Conservation (phyloP, 2,888 invertebrate species). For the Leptinotarsa haldemani region DNA sequence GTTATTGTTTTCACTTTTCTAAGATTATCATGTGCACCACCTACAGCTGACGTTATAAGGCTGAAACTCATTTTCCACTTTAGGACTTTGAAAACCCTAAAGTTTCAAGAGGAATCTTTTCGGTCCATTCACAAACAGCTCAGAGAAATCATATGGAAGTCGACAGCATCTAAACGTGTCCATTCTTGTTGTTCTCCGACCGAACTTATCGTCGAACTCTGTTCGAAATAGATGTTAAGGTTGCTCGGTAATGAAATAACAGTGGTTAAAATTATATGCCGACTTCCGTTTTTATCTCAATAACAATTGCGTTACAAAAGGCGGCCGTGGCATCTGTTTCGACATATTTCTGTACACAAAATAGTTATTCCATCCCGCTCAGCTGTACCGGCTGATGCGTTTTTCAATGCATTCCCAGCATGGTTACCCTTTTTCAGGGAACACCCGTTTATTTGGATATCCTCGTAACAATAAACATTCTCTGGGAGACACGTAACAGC, state of each 20-base stretch:
- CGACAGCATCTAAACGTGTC: neutral
- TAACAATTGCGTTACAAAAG: slow-evolving; percentile 16
- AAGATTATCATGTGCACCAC: too few species aligned
- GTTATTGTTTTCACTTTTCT: too few species aligned
- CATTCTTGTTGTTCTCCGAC: slow-evolving; percentile 1
- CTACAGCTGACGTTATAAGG: too few species aligned
- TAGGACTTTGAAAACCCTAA: too few species aligned
- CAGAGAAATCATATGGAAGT: neutral
- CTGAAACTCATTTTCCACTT: too few species aligned
- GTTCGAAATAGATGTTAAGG: slow-evolving; percentile 10
- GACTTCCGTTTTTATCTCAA: slow-evolving; percentile 19
- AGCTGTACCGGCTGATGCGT: slow-evolving; percentile 11
- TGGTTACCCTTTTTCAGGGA: slow-evolving; percentile 19
- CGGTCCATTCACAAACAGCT: neutral
- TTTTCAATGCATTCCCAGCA: slow-evolving; percentile 21
- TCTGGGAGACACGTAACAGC: slow-evolving; percentile 5
- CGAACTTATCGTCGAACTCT: slow-evolving; percentile 2
- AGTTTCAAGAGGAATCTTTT: neutral
- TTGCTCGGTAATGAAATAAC: slow-evolving; percentile 10
- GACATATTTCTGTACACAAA: slow-evolving; percentile 18
- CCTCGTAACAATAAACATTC: slow-evolving; percentile 14
- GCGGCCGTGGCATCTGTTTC: slow-evolving; percentile 23
- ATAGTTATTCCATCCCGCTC: slow-evolving; percentile 8
- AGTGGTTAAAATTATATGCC: slow-evolving; percentile 9
- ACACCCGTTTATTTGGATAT: slow-evolving; percentile 23